Percentiles rank a stretch among this genome's conserved stretches.
These are phyloP conservation scores for Corapipo altera DNA, from an alignment of 2,113 vertebrate species.

Conservation along the genomic window DNA sequence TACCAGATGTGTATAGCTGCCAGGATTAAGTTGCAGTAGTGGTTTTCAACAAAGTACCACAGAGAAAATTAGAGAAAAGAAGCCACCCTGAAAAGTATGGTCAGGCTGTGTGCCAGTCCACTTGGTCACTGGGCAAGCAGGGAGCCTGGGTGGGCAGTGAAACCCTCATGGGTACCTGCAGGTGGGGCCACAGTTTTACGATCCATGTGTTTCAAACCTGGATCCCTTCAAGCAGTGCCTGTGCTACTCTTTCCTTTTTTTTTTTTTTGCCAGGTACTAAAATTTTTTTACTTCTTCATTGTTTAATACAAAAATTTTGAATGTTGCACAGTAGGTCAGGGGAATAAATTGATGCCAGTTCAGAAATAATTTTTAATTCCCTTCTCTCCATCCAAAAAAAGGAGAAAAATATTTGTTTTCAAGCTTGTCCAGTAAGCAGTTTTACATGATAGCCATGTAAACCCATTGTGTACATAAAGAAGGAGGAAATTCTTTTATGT, in stretches of 20 bases:
- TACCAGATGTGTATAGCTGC: neutral
- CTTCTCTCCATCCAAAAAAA: neutral
- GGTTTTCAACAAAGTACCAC: neutral
- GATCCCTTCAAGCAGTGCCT: neutral
- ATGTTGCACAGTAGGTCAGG: neutral
- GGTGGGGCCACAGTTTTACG: fast-evolving
- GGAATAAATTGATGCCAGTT: neutral
- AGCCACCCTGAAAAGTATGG: neutral
- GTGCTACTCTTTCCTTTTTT: neutral
- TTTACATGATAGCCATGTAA: neutral
- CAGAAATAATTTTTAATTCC: neutral
- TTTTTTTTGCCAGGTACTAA: neutral
- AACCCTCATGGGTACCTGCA: fast-evolving
- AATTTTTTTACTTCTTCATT: neutral
- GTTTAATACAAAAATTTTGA: neutral
- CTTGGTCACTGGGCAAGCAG: neutral
- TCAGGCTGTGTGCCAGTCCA: neutral
- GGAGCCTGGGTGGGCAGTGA: neutral
- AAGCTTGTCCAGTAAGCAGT: neutral
- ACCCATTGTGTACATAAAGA: neutral
- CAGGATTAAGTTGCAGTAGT: neutral
- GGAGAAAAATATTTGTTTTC: neutral
- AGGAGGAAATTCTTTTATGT: neutral
- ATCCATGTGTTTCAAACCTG: neutral
- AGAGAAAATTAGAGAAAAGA: neutral